Percentiles rank a stretch among this genome's conserved stretches.
These are phyloP conservation scores for Saturnia pavonia DNA, from an alignment of 2,888 invertebrate genomes.

Conservation along the genomic window DNA sequence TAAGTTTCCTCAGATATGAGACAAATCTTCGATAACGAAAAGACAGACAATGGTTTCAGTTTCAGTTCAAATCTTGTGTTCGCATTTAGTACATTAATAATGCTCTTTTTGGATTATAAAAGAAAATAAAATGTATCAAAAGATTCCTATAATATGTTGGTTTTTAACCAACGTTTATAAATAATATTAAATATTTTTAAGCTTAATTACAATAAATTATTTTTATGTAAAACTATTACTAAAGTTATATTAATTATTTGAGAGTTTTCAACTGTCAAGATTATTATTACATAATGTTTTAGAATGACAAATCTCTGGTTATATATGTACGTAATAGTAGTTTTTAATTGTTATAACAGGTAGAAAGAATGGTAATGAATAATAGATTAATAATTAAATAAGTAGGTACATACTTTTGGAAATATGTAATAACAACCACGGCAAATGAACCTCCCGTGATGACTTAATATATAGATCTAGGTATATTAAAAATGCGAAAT, in stretches of 20 bases:
- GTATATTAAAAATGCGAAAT: slow-evolving; percentile 35
- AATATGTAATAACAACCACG: neutral
- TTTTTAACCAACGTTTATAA: neutral
- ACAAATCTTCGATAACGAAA: neutral
- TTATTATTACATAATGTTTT: neutral
- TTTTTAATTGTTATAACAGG: neutral
- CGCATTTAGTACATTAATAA: neutral
- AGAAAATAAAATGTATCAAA: neutral
- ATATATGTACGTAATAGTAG: neutral
- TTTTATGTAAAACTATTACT: neutral
- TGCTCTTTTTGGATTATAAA: slow-evolving; percentile 7
- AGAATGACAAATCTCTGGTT: neutral
- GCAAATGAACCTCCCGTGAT: neutral
- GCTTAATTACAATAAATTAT: neutral
- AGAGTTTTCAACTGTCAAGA: neutral
- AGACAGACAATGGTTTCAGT: neutral
- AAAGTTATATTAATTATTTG: neutral
- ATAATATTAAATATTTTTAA: neutral
- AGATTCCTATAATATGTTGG: neutral
- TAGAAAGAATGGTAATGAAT: neutral
- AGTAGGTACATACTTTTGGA: neutral
- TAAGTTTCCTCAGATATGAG: neutral
- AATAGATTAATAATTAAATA: neutral
- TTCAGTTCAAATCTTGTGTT: neutral
- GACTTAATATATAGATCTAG: neutral